Percentiles rank a stretch among this genome's conserved stretches.
Evolutionary conservation across 2,888 invertebrate genomes (phyloP).

Genomic region (Halictus ligatus): DNA sequence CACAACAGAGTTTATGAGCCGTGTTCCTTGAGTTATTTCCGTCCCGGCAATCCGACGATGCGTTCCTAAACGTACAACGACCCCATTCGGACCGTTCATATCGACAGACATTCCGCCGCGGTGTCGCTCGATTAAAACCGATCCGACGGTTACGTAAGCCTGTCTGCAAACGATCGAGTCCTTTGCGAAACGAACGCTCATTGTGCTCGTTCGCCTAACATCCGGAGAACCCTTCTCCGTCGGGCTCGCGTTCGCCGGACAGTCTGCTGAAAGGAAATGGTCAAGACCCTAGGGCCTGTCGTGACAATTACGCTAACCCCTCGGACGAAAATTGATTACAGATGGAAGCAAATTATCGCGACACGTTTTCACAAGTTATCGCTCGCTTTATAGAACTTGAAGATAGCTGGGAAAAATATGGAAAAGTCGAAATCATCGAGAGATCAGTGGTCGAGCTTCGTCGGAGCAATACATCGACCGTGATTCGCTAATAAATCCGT

Average conservation of each 20-base stretch:
- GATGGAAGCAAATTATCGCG: no score
- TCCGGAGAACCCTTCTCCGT: background rate
- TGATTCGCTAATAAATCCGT: no score
- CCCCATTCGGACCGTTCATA: conserved; percentile 70
- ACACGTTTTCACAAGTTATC: no score
- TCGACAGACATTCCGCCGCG: conserved; percentile 62
- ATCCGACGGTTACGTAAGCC: conserved; percentile 54
- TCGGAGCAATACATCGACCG: no score
- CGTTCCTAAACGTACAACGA: conserved; percentile 79
- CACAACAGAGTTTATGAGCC: conserved; percentile 75
- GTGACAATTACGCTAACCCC: background rate
- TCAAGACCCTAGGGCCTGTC: background rate
- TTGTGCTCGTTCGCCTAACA: background rate
- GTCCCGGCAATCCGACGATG: conserved; percentile 77
- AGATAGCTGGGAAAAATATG: no score
- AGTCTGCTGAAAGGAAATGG: background rate
- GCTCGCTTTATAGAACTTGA: no score
- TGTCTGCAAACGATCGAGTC: background rate
- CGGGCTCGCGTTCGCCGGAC: background rate
- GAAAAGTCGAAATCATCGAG: no score
- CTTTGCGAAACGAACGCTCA: background rate
- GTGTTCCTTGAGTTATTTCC: conserved; percentile 78
- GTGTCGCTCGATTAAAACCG: conserved; percentile 63
- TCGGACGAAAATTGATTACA: no score
- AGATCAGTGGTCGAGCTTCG: no score